Conservation (phyloP, 2,888 invertebrate species). For the Tetranychus piercei region DNA sequence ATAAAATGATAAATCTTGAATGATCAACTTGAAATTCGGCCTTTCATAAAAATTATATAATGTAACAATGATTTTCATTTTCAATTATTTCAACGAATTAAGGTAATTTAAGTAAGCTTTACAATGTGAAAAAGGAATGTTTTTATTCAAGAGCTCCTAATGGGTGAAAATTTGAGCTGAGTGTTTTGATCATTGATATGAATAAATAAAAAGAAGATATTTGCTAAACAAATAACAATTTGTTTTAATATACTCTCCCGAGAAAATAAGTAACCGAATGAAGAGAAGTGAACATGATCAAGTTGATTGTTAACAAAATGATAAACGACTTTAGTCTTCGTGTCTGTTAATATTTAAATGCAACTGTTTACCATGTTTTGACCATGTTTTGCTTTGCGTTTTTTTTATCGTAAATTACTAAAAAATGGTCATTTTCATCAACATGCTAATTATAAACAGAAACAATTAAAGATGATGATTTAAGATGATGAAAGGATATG, state of each 20-base stretch:
- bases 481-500: neutral
- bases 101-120: no score
- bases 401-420: neutral
- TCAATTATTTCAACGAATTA: no score
- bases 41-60: no score
- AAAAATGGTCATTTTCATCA: neutral
- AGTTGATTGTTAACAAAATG: neutral
- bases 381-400: neutral
- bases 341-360: neutral
- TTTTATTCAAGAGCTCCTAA: no score
- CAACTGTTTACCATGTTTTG: no score
- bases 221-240: neutral
- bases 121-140: no score
- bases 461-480: neutral
- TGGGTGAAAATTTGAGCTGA: no score
- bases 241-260: neutral
- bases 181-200: no score
- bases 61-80: no score
- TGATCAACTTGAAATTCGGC: no score
- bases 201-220: neutral
- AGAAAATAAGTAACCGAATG: neutral
- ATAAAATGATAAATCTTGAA: no score
- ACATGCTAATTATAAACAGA: neutral
- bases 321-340: neutral
- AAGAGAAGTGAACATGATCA: neutral